These are phyloP conservation scores for Panthera uncia DNA, from an alignment of 2,113 vertebrate species.

Conservation along the genomic window DNA sequence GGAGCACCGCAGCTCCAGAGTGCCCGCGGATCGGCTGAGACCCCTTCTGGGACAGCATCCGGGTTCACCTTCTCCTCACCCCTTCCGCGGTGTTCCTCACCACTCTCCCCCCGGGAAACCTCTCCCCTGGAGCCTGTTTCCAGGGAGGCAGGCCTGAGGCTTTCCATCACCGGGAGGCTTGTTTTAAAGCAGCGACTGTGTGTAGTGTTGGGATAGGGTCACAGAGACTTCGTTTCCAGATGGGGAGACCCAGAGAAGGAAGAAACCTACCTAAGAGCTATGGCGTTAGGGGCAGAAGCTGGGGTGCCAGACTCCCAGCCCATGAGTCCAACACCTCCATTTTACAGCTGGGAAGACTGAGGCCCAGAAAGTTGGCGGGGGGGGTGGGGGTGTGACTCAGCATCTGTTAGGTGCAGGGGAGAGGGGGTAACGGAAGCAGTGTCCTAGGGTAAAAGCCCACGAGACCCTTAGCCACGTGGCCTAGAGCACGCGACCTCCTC, in stretches of 20 bases:
- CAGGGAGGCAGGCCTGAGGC: not conserved
- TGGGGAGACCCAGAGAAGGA: not conserved
- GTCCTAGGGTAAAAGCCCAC: not conserved
- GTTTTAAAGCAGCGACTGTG: not conserved
- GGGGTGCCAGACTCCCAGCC: not conserved
- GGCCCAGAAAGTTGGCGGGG: not conserved
- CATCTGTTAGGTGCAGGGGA: not conserved
- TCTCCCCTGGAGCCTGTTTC: not conserved
- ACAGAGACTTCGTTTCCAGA: not conserved
- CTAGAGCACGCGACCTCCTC: not conserved
- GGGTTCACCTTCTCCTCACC: not conserved
- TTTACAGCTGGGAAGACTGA: not conserved
- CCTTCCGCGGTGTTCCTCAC: rapidly evolving
- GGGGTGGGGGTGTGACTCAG: not conserved
- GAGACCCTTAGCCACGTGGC: not conserved
- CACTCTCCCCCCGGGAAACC: not conserved
- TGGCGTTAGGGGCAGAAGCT: not conserved
- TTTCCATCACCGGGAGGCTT: not conserved
- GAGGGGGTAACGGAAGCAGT: not conserved
- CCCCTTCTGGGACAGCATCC: not conserved
- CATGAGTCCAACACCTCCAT: not conserved
- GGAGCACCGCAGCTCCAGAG: not conserved
- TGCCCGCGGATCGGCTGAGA: not conserved
- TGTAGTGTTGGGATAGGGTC: not conserved
- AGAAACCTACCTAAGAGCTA: not conserved